These are phyloP conservation scores for Phorcus lineatus DNA, from an alignment of 2,888 invertebrate species.

Conservation along the genomic window DNA sequence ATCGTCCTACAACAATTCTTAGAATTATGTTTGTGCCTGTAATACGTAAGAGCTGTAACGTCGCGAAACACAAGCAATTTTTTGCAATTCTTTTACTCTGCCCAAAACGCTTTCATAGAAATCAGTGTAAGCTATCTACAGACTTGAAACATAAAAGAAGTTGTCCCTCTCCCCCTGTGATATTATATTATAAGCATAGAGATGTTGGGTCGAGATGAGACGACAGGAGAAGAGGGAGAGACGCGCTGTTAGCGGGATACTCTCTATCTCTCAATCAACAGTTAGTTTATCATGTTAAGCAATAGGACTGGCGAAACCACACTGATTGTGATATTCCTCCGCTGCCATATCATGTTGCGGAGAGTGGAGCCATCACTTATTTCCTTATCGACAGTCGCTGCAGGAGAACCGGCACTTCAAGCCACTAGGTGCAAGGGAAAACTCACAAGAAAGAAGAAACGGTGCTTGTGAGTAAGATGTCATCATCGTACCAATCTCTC, in stretches of 20 bases:
- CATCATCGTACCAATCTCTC: slow-evolving; percentile 2
- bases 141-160: not conserved
- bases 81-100: no score
- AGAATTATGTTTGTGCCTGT: no score
- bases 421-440: slow-evolving; percentile 12
- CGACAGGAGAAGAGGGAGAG: not conserved
- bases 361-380: slow-evolving; percentile 21
- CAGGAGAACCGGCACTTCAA: not conserved
- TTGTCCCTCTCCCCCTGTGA: not conserved
- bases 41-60: no score
- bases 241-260: not conserved
- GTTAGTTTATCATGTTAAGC: slow-evolving; percentile 22
- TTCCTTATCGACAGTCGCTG: not conserved
- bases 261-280: slow-evolving; percentile 4
- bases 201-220: not conserved
- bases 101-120: no score
- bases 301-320: slow-evolving; percentile 10
- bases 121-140: no score
- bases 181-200: not conserved
- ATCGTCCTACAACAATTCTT: no score
- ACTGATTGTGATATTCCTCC: slow-evolving; percentile 1
- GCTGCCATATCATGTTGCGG: not conserved
- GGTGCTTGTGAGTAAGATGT: slow-evolving; percentile 5
- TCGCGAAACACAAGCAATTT: no score
- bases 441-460: not conserved